These are phyloP conservation scores for Zelleria hepariella DNA, from an alignment of 2,888 invertebrate species.

Conservation along the genomic window DNA sequence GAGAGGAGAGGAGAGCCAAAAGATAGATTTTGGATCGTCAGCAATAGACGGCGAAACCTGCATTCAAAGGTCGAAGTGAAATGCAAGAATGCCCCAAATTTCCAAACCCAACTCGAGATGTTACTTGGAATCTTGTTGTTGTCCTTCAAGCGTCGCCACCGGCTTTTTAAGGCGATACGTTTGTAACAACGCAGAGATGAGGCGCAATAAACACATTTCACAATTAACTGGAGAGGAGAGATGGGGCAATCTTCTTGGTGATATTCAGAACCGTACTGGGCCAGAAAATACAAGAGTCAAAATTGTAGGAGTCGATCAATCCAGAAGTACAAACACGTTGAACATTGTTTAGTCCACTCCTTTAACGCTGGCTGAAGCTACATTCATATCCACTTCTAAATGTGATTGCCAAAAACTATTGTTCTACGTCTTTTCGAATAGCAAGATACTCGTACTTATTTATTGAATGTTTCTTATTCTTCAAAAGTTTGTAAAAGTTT, in stretches of 20 bases:
- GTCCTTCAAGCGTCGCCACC: not conserved
- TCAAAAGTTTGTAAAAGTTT: too few species aligned
- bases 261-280: not conserved
- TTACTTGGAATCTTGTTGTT: not conserved
- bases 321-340: too few species aligned
- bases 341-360: too few species aligned
- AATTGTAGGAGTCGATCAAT: too few species aligned
- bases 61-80: constrained; percentile 2
- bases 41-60: not conserved
- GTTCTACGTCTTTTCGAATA: too few species aligned
- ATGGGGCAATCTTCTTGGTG: not conserved
- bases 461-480: too few species aligned
- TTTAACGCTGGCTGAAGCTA: too few species aligned
- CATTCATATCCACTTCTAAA: too few species aligned
- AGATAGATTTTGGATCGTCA: too few species aligned
- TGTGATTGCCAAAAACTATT: too few species aligned
- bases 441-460: too few species aligned
- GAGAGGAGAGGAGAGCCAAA: too few species aligned
- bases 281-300: not conserved
- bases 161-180: not conserved
- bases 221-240: not conserved
- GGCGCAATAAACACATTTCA: not conserved
- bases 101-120: not conserved
- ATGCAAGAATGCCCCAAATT: constrained; percentile 1
- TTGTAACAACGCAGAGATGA: not conserved